Evolutionary conservation across 2,888 invertebrate species (phyloP).

Genomic region (Pocota personata): DNA sequence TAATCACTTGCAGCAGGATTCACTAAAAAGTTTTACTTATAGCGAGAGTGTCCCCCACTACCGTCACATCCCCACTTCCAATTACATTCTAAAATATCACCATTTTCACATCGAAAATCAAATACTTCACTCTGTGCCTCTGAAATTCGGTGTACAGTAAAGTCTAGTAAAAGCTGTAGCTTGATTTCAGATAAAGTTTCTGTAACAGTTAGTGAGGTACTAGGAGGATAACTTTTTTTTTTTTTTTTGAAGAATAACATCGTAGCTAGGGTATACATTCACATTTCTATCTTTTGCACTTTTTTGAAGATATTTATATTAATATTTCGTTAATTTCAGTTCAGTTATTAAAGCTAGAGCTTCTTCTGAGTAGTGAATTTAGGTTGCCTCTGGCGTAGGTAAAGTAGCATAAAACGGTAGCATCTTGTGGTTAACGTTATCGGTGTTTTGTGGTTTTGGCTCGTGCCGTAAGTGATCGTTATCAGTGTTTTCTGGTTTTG

Average conservation of each 20-base stretch:
- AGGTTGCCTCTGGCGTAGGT: no score
- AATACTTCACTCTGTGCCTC: not conserved
- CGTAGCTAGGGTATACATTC: not conserved
- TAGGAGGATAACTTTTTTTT: slow-evolving; percentile 18
- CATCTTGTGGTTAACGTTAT: no score
- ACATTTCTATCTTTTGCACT: slow-evolving; percentile 24
- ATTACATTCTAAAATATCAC: slow-evolving; percentile 1
- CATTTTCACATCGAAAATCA: no score
- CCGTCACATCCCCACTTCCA: slow-evolving; percentile 17
- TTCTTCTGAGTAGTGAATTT: no score
- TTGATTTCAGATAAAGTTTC: not conserved
- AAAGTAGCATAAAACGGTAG: no score
- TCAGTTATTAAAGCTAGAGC: slow-evolving; percentile 15
- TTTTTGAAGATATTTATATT: slow-evolving; percentile 30
- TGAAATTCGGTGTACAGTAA: no score
- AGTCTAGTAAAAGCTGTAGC: not conserved
- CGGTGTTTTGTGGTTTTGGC: no score
- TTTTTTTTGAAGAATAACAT: not conserved
- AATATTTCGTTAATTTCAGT: no score
- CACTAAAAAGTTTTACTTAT: no score
- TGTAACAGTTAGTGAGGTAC: no score
- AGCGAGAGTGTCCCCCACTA: slow-evolving; percentile 25
- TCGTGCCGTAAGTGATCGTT: no score
- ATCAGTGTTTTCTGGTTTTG: no score
- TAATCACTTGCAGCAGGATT: not conserved